Evolutionary conservation across 2,888 invertebrate genomes (phyloP).

Genomic region (Leptopilina drosophilae): DNA sequence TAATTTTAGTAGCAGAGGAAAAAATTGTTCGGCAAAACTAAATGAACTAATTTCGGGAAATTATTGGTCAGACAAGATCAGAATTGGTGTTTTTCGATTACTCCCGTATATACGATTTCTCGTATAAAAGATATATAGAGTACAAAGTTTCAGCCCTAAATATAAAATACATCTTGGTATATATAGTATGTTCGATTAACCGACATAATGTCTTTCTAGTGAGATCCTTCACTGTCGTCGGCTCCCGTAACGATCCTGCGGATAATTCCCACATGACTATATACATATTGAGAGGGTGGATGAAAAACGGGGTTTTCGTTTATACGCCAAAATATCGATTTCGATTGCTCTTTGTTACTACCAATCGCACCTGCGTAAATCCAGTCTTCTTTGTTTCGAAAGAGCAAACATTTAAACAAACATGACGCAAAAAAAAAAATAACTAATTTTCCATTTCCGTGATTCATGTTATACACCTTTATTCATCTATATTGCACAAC

Average conservation of each 20-base stretch:
- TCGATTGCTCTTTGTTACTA: slow-evolving; percentile 60
- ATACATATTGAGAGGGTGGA: slow-evolving; percentile 24
- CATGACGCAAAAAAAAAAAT: neutral
- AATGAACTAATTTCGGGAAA: neutral
- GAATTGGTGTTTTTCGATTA: slow-evolving; percentile 51
- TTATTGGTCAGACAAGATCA: neutral
- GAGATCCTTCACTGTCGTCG: slow-evolving; percentile 54
- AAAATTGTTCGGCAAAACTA: too few relatives aligned
- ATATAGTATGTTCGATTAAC: slow-evolving; percentile 57
- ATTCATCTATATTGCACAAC: too few relatives aligned
- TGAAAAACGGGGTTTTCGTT: slow-evolving; percentile 46
- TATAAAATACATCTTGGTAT: too few relatives aligned
- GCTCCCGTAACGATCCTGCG: slow-evolving; percentile 59
- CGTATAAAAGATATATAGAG: too few relatives aligned
- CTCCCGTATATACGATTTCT: slow-evolving; percentile 27
- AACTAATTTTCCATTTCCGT: neutral
- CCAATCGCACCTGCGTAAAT: slow-evolving; percentile 57
- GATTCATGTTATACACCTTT: too few relatives aligned
- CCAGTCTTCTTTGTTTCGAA: slow-evolving; percentile 54
- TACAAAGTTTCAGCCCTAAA: too few relatives aligned
- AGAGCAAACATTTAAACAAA: slow-evolving; percentile 4
- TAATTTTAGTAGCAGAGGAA: too few relatives aligned
- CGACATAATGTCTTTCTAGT: slow-evolving; percentile 51
- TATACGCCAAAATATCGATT: slow-evolving; percentile 57
- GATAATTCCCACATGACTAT: slow-evolving; percentile 59